These are phyloP conservation scores for Regulus satrapa DNA, from an alignment of 2,113 vertebrate species.

Conservation along the genomic window DNA sequence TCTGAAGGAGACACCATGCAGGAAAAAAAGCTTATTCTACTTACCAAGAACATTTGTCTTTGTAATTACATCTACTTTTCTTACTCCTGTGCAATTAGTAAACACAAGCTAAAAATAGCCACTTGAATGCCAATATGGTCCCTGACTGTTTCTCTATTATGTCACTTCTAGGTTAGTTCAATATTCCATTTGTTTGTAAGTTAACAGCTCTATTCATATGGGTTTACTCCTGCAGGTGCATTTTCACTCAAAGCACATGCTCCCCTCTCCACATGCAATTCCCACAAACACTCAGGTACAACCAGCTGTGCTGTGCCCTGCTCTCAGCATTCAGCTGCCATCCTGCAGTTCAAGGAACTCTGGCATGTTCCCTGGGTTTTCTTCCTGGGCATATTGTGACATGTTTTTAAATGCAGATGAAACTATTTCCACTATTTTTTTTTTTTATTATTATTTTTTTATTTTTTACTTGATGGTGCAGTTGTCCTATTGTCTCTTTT, in stretches of 20 bases:
- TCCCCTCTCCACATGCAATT: background rate
- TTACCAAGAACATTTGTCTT: conserved; percentile 22
- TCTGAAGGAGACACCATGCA: background rate
- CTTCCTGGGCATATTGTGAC: background rate
- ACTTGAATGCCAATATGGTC: background rate
- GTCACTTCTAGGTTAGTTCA: background rate
- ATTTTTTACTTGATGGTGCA: too few relatives aligned
- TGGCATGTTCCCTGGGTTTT: rapidly evolving
- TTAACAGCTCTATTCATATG: background rate
- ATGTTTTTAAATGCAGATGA: background rate
- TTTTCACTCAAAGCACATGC: background rate
- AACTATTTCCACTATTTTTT: background rate
- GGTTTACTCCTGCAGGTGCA: background rate
- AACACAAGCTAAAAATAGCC: conserved; percentile 21
- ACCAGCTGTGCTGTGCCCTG: background rate
- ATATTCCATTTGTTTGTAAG: background rate
- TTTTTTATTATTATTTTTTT: too few relatives aligned
- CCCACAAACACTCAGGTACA: background rate
- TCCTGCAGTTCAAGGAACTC: background rate
- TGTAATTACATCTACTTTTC: conserved; percentile 4
- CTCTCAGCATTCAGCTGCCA: background rate
- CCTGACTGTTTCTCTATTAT: background rate
- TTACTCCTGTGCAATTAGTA: conserved; percentile 6
- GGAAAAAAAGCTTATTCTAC: conserved; percentile 16
- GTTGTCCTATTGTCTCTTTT: background rate